Evolutionary conservation across 2,888 invertebrate genomes (phyloP).

Genomic region (Chaitophorus viminalis): DNA sequence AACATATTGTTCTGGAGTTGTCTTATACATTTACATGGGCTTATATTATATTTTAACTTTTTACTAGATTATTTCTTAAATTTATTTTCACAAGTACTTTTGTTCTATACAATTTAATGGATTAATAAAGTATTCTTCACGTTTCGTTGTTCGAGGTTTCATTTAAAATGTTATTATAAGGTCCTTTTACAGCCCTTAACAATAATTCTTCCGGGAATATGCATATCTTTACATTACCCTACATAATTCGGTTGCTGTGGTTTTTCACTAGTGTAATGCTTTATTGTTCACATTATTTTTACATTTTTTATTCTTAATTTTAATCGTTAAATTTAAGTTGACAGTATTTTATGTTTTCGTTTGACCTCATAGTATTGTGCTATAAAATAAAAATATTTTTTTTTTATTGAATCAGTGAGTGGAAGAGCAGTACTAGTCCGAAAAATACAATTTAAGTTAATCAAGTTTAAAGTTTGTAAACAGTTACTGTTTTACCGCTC

Average conservation of each 20-base stretch:
- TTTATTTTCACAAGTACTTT: background rate
- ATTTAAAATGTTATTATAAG: background rate
- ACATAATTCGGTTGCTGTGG: background rate
- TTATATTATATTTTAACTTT: background rate
- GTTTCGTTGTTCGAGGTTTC: background rate
- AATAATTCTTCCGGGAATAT: slow-evolving; percentile 10
- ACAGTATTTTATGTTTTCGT: background rate
- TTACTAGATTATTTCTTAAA: background rate
- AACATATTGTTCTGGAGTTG: background rate
- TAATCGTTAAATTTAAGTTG: background rate
- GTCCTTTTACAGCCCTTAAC: background rate
- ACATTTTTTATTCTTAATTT: background rate
- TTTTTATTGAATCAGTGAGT: too few species aligned
- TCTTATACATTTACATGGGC: background rate
- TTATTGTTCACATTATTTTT: background rate
- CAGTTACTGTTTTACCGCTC: too few species aligned
- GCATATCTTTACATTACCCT: background rate
- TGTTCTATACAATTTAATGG: background rate
- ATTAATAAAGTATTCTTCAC: background rate
- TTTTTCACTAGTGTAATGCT: background rate
- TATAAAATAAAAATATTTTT: background rate
- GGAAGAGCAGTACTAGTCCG: too few species aligned
- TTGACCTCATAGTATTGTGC: too few species aligned
- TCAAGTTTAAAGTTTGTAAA: too few species aligned
- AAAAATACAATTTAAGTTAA: too few species aligned